Evolutionary conservation across 2,797 vertebrate genomes (phyloP), one percentile per base, ranked within the genome.

Genomic region (Parauchenoglanis ngamensis): DNA sequence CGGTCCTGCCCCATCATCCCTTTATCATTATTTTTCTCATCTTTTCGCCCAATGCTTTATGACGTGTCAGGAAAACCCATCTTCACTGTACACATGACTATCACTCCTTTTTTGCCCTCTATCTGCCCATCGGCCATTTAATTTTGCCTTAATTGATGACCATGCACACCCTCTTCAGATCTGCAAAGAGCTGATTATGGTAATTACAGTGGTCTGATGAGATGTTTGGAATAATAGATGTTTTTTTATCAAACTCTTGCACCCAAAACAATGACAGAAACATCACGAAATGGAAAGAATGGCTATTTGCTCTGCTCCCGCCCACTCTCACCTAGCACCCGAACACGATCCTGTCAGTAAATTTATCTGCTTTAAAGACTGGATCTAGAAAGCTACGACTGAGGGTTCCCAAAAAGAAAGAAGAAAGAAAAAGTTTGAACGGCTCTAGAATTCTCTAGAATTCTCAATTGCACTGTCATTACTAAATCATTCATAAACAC

Each of bases 171-270:
- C 92, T 92, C 93, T 94, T 93, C 90, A 88, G 93, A 90, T 92
- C 89, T 92, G 91, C 91, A 91, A 91, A 94, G 93, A 93, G 91
- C 91, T 94, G 93, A 96, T 96, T 95, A 95, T 90, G 90, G 94
- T 95, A 87, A 93, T 96, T 93, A 90, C 87, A 90, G 85, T 90
- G 85, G 87, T 87, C 93, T 95, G 94, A 96, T 95, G 92, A 93
- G 82, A 92, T 90, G 93, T 91, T 94, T 87, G 92, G 92, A 88
- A 83, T 91, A 85, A 92, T 90, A 89, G 92, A 86, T 90, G 93
- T 2, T 7, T 92, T 52, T 65, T 65, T 65, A 31, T 46, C 2
- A 4, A 25, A 72, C 44, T 44, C 35, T 46, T 12, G 4, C 17
- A 11, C 72, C 72, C 72, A 15, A 52, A 75, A 15, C 44, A 72